Base-by-base conservation (phyloP, 2,797 vertebrate species). In the Apogon hyalosoma region DNA sequence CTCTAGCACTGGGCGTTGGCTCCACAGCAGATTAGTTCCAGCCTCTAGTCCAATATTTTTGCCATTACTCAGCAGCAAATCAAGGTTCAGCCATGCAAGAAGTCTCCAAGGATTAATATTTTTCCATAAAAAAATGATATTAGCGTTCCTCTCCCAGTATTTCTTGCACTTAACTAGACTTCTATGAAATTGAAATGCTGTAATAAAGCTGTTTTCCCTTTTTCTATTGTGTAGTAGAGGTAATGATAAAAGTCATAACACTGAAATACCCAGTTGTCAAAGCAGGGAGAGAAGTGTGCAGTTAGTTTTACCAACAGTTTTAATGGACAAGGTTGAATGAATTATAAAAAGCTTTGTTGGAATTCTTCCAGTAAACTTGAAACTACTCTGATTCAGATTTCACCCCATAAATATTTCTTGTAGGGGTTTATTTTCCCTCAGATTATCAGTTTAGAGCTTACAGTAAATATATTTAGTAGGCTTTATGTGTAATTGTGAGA, bases 11-110 rank as follows among this genome's bases (percentile, higher is more conserved):
- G 83, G 89, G 85, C 41, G 83, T 87, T 8, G 80, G 38, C 75
- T 82, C 78, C n/a, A 36, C 28, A 18, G 38, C 69, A 63, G 54
- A 88, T 88, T 78, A 77, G 50, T 82, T 86, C 80, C 85, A 89
- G 85, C 57, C 69, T 60, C 79, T 55, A 14, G 14, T 75, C 69
- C 65, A 86, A 77, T 77, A 69, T 76, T 83, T 81, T 77, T 89
- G 75, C 28, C 41, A 82, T 90, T 86, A 82, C 69, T 86, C 78
- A 83, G 75, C 76, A 74, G 16, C 63, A 61, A 48, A 55, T 57
- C 42, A 50, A 63, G 49, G 43, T 24, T 69, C 73, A 58, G 41
- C 38, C 51, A 2, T 15, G 69, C 66, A 67, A 38, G 31, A 21
- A 21, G 46, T 36, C 59, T 62, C 48, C 0, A 0, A 8, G 63